Evolutionary conservation across 2,797 vertebrate species (phyloP).

Genomic region (Tenualosa thibaudeaui): DNA sequence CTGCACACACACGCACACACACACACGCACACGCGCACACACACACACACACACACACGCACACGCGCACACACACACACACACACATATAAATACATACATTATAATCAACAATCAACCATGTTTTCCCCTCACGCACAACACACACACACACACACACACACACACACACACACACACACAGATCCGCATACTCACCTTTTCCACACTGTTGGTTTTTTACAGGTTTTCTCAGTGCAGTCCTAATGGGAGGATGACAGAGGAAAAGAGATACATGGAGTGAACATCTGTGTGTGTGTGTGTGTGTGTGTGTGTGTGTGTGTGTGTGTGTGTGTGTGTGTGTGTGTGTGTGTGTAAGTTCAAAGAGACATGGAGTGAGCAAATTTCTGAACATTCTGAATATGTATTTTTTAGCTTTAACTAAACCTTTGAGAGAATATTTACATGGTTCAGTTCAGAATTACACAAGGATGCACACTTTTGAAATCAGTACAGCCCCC

Average conservation of each 20-base stretch:
- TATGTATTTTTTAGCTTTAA: too few species aligned
- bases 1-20: constrained; percentile 63
- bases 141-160: neutral
- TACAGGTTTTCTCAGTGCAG: constrained; percentile 73
- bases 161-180: constrained; percentile 10
- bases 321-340: neutral
- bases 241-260: constrained; percentile 56
- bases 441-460: too few species aligned
- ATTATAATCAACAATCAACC: too few species aligned
- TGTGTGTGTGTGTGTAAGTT: neutral
- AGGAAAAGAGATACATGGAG: constrained; percentile 25
- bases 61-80: neutral
- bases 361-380: neutral
- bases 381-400: neutral
- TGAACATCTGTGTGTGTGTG: too few species aligned
- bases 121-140: too few species aligned
- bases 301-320: neutral
- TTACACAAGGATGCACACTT: too few species aligned
- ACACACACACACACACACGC: neutral
- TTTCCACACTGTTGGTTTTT: constrained; percentile 76
- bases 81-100: neutral
- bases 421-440: too few species aligned
- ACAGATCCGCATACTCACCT: constrained; percentile 71
- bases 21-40: constrained; percentile 6
- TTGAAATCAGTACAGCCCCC: too few species aligned